Evolutionary conservation across 1,140 invertebrate genomes (phyloP), one percentile per base, ranked within the genome.

Genomic region (Pomacea maculata): DNA sequence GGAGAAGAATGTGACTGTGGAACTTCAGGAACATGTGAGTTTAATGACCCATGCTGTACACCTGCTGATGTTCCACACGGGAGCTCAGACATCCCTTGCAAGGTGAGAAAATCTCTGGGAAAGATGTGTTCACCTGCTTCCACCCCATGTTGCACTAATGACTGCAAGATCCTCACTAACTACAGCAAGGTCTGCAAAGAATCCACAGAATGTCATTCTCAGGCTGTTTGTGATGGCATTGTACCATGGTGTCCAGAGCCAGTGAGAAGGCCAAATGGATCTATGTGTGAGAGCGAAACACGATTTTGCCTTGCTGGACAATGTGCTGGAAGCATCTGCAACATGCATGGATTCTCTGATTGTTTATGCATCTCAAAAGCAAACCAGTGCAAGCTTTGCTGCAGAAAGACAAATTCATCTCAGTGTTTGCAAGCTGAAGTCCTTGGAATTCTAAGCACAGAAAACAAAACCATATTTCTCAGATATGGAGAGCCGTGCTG

Each of bases 1-100:
- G 82, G 81, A 5, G 88, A 89, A 72, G 86, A 89, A 79, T 89
- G 88, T 81, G 88, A 89, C 64, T 89, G 88, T 81, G 88, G 88
- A 5, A 80, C 67, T 12, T 55, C 57, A 1, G 67, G 54, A 10
- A 80, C 83, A 4, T 89, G 88, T 79, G n/a, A 25, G 3, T 79
- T 52, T 2, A 79, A 80, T 34, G 88, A 89, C 74, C 71, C 72
- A 4, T 89, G 88, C 75, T 89, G 88, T 45, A 83, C 85, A 15
- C 86, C 87, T 3, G 79, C 78, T 55, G 83, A 84, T 8, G 61
- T 55, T 9, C 63, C 73, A n/a, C 17, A 57, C 8, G 19, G n/a
- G n/a, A 76, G 74, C 17, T 7, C 67, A 14, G 87, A 87, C 61
- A 4, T n/a, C 1, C 86, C 85, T 1, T 88, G 87, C 79, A 86